phyloP scores from a whole-genome alignment of 2,113 vertebrate genomes.

The Thamnaconus septentrionalis region DNA sequence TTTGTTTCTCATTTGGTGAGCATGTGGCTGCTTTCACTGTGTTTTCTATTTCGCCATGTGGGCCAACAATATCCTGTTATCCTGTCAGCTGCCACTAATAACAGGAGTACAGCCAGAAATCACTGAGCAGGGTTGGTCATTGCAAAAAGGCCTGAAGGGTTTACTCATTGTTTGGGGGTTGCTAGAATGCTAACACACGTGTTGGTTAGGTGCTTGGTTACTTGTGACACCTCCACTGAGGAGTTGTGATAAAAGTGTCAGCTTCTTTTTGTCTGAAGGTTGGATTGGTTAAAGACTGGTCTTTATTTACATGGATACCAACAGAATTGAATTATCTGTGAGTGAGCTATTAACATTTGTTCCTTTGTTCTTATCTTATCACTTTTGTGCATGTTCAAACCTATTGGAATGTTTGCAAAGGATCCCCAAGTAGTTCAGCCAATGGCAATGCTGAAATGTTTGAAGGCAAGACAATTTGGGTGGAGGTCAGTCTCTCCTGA shows the following conservation, averaged over 20 bases:
- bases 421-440: slow-evolving; percentile 14
- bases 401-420: slow-evolving; percentile 6
- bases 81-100: slow-evolving; percentile 30
- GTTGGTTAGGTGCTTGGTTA: slow-evolving; percentile 29
- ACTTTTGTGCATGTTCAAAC: too few species aligned
- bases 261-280: not conserved
- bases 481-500: slow-evolving; percentile 4
- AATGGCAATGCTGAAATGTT: not conserved
- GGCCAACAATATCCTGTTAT: slow-evolving; percentile 49
- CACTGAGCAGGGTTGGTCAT: slow-evolving; percentile 9
- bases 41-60: not conserved
- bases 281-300: not conserved
- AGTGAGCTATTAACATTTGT: not conserved
- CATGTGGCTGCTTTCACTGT: too few species aligned
- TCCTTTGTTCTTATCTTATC: too few species aligned
- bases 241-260: not conserved
- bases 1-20: too few species aligned
- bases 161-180: slow-evolving; percentile 10
- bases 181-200: slow-evolving; percentile 5
- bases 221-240: not conserved
- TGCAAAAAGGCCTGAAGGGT: slow-evolving; percentile 6
- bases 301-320: slow-evolving; percentile 8
- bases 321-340: not conserved
- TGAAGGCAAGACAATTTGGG: not conserved
- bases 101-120: slow-evolving; percentile 15